phyloP scores from a whole-genome alignment of 2,113 vertebrate genomes.

The Aythya baeri region DNA sequence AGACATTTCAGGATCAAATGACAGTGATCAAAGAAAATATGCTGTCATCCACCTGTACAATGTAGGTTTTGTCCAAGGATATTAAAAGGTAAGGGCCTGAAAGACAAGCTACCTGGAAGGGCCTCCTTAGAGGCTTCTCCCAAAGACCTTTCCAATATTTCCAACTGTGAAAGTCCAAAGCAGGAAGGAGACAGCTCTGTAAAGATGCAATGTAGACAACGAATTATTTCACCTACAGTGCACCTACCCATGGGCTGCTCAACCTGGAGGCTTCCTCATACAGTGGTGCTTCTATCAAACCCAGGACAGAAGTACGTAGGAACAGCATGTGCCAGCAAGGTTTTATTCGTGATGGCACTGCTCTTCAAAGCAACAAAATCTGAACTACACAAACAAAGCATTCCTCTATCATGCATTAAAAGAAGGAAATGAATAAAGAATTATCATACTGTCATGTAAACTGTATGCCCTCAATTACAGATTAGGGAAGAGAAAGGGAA shows the following conservation, averaged over 20 bases:
- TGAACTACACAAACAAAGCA: rapidly evolving
- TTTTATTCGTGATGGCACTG: not conserved
- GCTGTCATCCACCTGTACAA: not conserved
- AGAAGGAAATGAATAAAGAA: not conserved
- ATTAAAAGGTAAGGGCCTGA: not conserved
- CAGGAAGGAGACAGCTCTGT: not conserved
- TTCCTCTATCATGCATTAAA: not conserved
- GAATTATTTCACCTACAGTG: not conserved
- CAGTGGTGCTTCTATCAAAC: not conserved
- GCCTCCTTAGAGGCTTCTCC: not conserved
- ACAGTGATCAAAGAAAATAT: not conserved
- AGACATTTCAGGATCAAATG: not conserved
- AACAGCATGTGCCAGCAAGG: not conserved
- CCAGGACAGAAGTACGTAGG: not conserved
- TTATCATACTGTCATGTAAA: not conserved
- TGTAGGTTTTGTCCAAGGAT: not conserved
- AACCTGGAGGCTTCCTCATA: not conserved
- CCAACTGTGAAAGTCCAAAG: not conserved
- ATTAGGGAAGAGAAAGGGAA: not conserved
- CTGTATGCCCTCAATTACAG: not conserved
- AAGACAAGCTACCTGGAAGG: not conserved
- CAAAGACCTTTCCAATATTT: not conserved
- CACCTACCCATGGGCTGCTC: not conserved
- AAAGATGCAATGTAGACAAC: not conserved
- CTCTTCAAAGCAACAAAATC: not conserved